Base-by-base conservation (phyloP, 2,888 invertebrate species). In the Anorthoa munda region DNA sequence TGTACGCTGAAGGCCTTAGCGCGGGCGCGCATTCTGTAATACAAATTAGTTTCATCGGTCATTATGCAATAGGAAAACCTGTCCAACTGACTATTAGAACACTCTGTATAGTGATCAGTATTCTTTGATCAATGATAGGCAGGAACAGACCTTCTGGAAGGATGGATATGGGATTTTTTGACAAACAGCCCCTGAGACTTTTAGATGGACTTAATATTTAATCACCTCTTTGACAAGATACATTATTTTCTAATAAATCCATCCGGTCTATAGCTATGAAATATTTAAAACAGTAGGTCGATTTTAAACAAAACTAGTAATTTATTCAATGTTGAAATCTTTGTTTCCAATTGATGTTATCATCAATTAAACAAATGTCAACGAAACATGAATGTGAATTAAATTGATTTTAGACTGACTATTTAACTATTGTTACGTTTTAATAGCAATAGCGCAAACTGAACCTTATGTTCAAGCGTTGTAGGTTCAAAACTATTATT, bases 11-110 rank as follows among this genome's bases (percentile, higher is more conserved):
- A 81, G 3, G 73, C 77, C 82, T 89, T 89, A 2, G 92, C 90
- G 55, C 84, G 85, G 2, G 67, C 63, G 11, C 88, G 87, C 83
- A 87, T 90, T 71, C 92, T 93, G 86, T 31, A 88, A 88, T 15
- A 64, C 2, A 39, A 39, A 39, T 39, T 39, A 9, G 7, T 39
- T 58, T 26, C 5, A 0, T 11, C 11, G 21, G 0, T 15, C 11
- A 11, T 45, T 2, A 15, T 59, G 18, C 12, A 46, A 46, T 0
- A 39, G 11, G 1, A 11, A 4, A 58, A 2, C 11, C 9, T 60
- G 60, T 21, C 39, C 15, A 21, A 39, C 21, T 23, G 21, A 21
- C 7, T 21, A 17, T 11, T 17, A 17, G 15, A 60, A 45, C 39
- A 17, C 2, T 1, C 15, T 45, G 17, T 17, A 45, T 21, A 18